Base-by-base conservation (phyloP, 2,888 invertebrate species). In the Lottia scabra region DNA sequence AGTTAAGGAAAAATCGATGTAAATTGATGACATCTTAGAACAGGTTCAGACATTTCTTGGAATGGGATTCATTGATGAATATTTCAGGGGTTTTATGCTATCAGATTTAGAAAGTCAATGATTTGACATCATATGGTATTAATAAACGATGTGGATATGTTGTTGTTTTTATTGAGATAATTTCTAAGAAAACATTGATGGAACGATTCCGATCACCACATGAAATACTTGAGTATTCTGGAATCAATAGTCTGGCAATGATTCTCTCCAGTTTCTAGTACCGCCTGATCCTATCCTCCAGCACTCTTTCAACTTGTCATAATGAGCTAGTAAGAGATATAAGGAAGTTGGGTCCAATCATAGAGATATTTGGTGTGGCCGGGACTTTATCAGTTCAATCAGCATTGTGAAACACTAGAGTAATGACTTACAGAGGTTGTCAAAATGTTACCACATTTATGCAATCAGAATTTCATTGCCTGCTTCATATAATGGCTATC, bases 381-480 rank as follows among this genome's bases (percentile, higher is more conserved):
- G 19, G 19, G 19, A 23, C 56, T 56, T 56, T 56, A 56, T 56
- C 56, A 56, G 56, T 23, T 56, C 56, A 56, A 56, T 56, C 56
- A 23, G 19, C 56, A 23, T 56, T 56, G 56, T 23, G 56, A 56
- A 56, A 56, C 56, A 12, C 23, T 56, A 56, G 56, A 19, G 19
- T 56, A 56, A 56, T 56, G 56, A 56, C 56, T 56, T 56, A 23
- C 56, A 56, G 56, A 56, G 56, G 56, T 56, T 56, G 56, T 56
- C 56, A 56, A 56, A 56, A 56, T 56, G 56, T 56, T 56, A 56
- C 56, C 56, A 56, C 56, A 56, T 56, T 56, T 56, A 56, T 13
- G 2, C 56, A 56, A 56, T 56, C 56, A 56, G 56, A 19, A 56
- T 56, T 56, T 56, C 38, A 38, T 38, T 56, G 56, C 23, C 56